A percentile compares a stretch with the other conserved stretches of the same genome.
Evolutionary conservation across 2,888 invertebrate species (phyloP).

Genomic region (Catocala fraxini): DNA sequence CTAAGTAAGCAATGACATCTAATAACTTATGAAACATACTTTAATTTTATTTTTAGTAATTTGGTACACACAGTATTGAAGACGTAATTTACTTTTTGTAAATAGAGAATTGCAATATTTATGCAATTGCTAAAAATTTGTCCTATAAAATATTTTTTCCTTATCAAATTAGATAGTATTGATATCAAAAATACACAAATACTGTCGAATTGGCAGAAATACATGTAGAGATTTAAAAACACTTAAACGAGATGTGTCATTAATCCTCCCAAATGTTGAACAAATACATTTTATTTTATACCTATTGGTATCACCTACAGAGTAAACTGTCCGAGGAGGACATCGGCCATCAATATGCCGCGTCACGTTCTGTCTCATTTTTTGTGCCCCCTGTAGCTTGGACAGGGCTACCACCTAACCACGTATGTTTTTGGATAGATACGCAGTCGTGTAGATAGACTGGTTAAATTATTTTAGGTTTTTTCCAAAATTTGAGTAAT

Average conservation of each 20-base stretch:
- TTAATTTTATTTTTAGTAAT: too few relatives aligned
- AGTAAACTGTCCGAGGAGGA: constrained; percentile 45
- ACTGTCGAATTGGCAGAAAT: neutral
- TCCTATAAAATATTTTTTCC: too few relatives aligned
- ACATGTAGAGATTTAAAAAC: constrained; percentile 2
- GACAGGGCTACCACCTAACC: constrained; percentile 38
- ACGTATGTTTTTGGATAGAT: neutral
- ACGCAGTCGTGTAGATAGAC: too few relatives aligned
- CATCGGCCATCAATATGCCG: constrained; percentile 64
- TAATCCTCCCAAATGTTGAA: constrained; percentile 24
- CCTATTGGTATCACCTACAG: constrained; percentile 42
- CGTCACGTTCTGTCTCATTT: constrained; percentile 62
- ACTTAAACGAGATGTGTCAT: constrained; percentile 20
- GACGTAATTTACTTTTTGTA: too few relatives aligned
- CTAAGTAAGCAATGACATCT: too few relatives aligned
- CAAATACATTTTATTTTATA: constrained; percentile 44
- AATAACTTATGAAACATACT: too few relatives aligned
- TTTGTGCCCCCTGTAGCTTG: constrained; percentile 59
- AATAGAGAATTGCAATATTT: too few relatives aligned
- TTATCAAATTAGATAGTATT: too few relatives aligned
- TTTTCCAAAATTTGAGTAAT: too few relatives aligned
- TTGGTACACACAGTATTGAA: too few relatives aligned
- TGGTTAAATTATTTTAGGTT: too few relatives aligned
- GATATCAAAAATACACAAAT: neutral
- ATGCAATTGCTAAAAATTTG: too few relatives aligned